phyloP scores from a whole-genome alignment of 2,888 invertebrate species.

The Smittia sp. region DNA sequence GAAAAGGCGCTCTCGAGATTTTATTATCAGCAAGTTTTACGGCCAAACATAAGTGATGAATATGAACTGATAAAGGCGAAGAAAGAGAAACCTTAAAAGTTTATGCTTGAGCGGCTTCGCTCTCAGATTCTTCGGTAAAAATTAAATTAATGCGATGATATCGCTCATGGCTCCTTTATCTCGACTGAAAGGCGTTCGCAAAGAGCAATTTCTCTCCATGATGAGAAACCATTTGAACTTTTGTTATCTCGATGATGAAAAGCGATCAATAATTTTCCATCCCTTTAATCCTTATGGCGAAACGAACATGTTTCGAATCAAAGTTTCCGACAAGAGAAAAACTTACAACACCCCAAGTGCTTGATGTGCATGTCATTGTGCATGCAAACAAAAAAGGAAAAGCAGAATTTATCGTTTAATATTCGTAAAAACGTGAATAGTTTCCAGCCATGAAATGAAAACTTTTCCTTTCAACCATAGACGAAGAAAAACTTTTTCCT shows the following conservation, averaged over 20 bases:
- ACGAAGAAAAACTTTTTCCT: too few species aligned
- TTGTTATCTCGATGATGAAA: slow-evolving; percentile 12
- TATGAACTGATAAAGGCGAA: neutral
- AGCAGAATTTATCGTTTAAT: neutral
- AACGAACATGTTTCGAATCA: neutral
- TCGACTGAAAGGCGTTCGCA: neutral
- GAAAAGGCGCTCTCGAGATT: neutral
- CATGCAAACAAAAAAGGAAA: neutral
- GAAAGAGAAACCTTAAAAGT: slow-evolving; percentile 6
- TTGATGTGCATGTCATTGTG: neutral
- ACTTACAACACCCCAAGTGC: neutral
- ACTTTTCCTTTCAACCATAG: too few species aligned
- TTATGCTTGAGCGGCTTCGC: neutral
- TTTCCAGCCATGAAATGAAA: neutral
- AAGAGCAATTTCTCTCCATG: neutral
- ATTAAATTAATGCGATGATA: neutral
- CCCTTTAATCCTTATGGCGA: too few species aligned
- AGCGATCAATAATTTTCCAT: neutral
- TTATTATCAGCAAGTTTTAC: neutral
- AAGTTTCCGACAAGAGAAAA: neutral
- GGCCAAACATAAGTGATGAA: neutral
- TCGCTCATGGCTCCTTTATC: neutral
- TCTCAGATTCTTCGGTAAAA: neutral
- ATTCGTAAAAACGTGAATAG: neutral
- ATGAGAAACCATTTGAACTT: slow-evolving; percentile 4